These are phyloP conservation scores for Nycteola revayana DNA, from an alignment of 2,888 invertebrate genomes.

Conservation along the genomic window DNA sequence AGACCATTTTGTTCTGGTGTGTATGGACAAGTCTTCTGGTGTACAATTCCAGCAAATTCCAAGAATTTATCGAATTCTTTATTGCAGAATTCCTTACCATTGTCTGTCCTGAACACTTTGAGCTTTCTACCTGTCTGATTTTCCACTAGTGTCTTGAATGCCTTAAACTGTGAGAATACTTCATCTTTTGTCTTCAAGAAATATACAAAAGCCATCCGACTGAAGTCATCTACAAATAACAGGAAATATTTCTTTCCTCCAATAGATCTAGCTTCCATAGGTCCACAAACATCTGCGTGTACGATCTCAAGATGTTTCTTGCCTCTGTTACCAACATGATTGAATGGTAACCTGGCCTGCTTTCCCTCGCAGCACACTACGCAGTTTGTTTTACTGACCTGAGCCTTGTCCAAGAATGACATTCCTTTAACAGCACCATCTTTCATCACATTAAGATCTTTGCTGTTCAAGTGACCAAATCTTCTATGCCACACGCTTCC, in stretches of 20 bases:
- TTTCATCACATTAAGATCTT: constrained; percentile 1
- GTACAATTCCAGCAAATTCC: constrained; percentile 6
- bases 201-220: not conserved
- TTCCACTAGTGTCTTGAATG: constrained; percentile 2
- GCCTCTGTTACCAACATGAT: not conserved
- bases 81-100: constrained; percentile 3
- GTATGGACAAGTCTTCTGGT: constrained; percentile 5
- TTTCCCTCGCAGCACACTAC: not conserved
- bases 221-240: constrained; percentile 1
- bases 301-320: not conserved
- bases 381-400: constrained; percentile 1
- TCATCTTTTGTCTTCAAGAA: not conserved
- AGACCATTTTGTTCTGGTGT: constrained; percentile 19
- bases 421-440: constrained; percentile 1
- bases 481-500: constrained; percentile 1
- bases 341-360: constrained; percentile 1
- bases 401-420: not conserved
- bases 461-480: not conserved
- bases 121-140: constrained; percentile 1
- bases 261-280: not conserved
- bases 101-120: constrained; percentile 1
- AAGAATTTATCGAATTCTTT: constrained; percentile 4
- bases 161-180: constrained; percentile 2
- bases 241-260: not conserved
- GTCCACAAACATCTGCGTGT: constrained; percentile 4